phyloP scores from a whole-genome alignment of 2,113 vertebrate species.

The Genyomyrus donnyi region DNA sequence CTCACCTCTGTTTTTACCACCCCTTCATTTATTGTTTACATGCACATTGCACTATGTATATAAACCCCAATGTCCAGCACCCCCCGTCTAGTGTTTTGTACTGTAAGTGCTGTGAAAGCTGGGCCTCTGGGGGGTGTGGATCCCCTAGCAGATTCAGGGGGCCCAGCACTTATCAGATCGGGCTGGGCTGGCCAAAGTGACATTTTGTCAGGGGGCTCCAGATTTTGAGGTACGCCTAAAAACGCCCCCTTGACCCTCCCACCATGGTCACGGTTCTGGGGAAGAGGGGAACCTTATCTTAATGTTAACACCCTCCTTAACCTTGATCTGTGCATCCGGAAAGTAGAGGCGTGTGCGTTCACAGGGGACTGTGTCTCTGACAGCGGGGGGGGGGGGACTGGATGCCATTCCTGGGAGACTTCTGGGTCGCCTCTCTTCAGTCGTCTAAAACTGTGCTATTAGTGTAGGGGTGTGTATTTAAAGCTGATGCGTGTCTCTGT shows the following conservation, averaged over 20 bases:
- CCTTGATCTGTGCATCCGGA: neutral
- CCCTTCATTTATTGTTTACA: no score
- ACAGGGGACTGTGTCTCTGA: neutral
- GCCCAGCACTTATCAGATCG: no score
- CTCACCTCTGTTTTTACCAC: neutral
- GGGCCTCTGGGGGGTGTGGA: no score
- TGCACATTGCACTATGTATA: no score
- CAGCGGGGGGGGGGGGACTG: neutral
- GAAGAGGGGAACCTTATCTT: conserved; percentile 4
- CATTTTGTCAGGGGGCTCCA: no score
- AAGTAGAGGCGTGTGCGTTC: neutral
- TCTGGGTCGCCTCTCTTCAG: neutral
- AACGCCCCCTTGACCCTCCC: neutral
- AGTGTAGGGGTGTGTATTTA: neutral
- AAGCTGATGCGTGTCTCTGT: neutral
- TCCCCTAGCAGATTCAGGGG: no score
- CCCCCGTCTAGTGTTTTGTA: no score
- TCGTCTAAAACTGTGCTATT: neutral
- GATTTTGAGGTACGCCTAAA: neutral
- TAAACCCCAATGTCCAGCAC: no score
- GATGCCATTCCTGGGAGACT: neutral
- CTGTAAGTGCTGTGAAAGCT: no score
- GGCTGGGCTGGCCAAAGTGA: no score
- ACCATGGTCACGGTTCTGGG: neutral
- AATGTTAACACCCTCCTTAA: neutral